Conservation (phyloP, 2,888 invertebrate species). For the Chrysodeixis includens region DNA sequence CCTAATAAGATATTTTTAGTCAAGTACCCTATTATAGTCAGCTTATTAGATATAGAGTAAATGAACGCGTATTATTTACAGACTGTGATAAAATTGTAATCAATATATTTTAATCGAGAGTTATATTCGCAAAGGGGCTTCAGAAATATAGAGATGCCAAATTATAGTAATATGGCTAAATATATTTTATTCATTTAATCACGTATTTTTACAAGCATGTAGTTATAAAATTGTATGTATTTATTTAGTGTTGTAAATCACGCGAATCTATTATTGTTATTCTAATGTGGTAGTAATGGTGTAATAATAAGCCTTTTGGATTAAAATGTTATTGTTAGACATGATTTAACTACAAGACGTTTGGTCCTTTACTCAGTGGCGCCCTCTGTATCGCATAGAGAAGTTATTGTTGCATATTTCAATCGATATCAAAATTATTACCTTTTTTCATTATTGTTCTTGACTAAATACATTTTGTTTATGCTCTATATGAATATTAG, state of each 20-base stretch:
- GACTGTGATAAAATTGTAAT: conserved; percentile 77
- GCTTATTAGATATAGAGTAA: conserved; percentile 19
- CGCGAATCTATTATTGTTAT: conserved; percentile 6
- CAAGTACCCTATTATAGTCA: too few species aligned
- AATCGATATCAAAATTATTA: too few species aligned
- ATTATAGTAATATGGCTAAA: conserved; percentile 33
- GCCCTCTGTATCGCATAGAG: neutral
- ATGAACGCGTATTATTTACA: conserved; percentile 61
- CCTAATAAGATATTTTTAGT: too few species aligned
- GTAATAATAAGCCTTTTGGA: conserved; percentile 18
- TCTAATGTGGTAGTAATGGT: conserved; percentile 15
- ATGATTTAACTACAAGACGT: neutral
- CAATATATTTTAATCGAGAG: conserved; percentile 61
- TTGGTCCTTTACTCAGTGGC: neutral
- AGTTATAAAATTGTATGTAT: conserved; percentile 28
- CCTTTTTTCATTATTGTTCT: neutral
- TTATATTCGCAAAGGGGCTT: conserved; percentile 24
- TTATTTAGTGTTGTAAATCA: conserved; percentile 24
- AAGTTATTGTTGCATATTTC: neutral
- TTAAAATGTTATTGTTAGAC: neutral
- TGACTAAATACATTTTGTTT: neutral
- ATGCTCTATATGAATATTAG: too few species aligned
- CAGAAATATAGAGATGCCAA: conserved; percentile 42
- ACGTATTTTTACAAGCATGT: conserved; percentile 27
- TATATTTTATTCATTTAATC: conserved; percentile 22